phyloP scores from a whole-genome alignment of 2,797 vertebrate genomes.

The Hippoglossus hippoglossus region DNA sequence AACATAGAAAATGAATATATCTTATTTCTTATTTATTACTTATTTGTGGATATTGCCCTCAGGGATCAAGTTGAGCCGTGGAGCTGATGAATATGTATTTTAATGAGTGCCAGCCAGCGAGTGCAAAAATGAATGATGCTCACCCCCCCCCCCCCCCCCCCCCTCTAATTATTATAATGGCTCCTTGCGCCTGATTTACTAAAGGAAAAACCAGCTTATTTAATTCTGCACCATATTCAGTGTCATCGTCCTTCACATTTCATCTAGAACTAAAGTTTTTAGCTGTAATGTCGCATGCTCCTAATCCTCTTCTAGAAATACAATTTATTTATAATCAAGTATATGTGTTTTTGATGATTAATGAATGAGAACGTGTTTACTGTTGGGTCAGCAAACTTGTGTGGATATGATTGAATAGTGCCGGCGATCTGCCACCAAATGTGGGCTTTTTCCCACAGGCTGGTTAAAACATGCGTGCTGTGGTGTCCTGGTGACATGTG shows the following conservation, averaged over 20 bases:
- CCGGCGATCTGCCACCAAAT: too few species aligned
- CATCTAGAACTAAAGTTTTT: not conserved
- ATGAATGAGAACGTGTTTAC: too few species aligned
- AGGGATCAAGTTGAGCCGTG: not conserved
- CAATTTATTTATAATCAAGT: too few species aligned
- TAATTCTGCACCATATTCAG: not conserved
- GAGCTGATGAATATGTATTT: conserved; percentile 13
- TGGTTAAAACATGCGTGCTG: not conserved
- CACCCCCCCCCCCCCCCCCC: too few species aligned
- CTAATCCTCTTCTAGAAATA: not conserved
- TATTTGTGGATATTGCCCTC: not conserved
- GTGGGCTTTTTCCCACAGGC: too few species aligned
- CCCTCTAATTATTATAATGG: not conserved
- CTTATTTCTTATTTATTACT: conserved; percentile 19
- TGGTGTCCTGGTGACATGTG: not conserved
- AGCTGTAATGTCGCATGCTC: not conserved
- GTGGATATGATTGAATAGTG: not conserved
- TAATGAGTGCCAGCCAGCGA: conserved; percentile 1
- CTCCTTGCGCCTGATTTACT: conserved; percentile 1
- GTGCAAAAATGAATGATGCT: not conserved
- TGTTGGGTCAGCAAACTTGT: too few species aligned
- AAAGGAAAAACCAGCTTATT: too few species aligned
- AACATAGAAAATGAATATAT: not conserved
- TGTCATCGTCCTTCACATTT: not conserved
- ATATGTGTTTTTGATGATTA: too few species aligned